Conservation (phyloP, 2,113 vertebrate species). For the Rhinogobius similis region DNA sequence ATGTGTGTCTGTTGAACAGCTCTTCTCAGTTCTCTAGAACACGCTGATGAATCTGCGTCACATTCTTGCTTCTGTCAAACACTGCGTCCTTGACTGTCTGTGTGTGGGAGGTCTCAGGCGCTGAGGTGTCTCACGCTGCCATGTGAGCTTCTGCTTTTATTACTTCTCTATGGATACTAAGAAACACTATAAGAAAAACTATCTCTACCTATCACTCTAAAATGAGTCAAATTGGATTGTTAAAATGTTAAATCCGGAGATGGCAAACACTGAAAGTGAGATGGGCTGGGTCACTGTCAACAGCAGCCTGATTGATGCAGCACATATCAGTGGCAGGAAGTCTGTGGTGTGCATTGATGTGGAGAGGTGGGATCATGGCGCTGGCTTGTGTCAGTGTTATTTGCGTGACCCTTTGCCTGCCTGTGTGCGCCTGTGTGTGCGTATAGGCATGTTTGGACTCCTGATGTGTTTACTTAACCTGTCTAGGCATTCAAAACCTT, state of each 20-base stretch:
- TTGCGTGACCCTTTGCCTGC: slow-evolving; percentile 27
- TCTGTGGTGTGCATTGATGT: slow-evolving; percentile 66
- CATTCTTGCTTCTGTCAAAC: slow-evolving; percentile 47
- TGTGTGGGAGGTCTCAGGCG: slow-evolving; percentile 52
- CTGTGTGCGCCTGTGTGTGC: slow-evolving; percentile 16
- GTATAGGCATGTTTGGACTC: slow-evolving; percentile 42
- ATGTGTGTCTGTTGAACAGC: slow-evolving; percentile 21
- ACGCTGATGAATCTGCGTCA: slow-evolving; percentile 55
- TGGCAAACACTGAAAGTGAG: slow-evolving; percentile 1
- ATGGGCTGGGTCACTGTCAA: slow-evolving; percentile 21
- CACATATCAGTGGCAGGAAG: slow-evolving; percentile 65
- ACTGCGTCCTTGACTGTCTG: slow-evolving; percentile 57
- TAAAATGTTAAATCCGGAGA: not conserved
- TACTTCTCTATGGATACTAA: slow-evolving; percentile 34
- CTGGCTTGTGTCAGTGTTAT: slow-evolving; percentile 50
- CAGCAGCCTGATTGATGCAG: slow-evolving; percentile 39
- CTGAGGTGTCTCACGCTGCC: slow-evolving; percentile 33
- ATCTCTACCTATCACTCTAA: not conserved
- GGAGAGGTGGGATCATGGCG: slow-evolving; percentile 51
- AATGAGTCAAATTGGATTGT: not conserved
- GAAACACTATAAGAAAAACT: not conserved
- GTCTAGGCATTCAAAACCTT: slow-evolving; percentile 54
- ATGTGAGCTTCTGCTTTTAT: slow-evolving; percentile 33
- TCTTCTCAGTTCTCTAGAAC: slow-evolving; percentile 49
- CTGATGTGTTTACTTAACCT: slow-evolving; percentile 67